These are phyloP conservation scores for Stratiolaelaps scimitus DNA, from an alignment of 1,140 invertebrate genomes.

Conservation along the genomic window DNA sequence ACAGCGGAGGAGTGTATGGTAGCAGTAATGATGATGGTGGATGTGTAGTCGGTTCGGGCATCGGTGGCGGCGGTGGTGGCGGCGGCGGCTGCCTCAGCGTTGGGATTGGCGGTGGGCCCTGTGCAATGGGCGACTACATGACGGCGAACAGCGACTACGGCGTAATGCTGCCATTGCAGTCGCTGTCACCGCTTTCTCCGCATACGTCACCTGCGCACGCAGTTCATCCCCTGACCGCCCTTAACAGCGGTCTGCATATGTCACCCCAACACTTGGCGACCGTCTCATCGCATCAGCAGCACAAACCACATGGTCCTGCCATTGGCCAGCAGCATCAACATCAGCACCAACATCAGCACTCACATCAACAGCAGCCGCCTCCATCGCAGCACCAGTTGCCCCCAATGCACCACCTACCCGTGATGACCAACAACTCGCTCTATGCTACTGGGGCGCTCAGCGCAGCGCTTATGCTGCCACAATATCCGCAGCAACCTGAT, in stretches of 20 bases:
- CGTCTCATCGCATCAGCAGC: no score
- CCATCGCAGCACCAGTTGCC: not conserved
- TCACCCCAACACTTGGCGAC: not conserved
- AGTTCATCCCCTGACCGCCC: not conserved
- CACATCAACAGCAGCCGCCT: not conserved
- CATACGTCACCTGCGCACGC: no score
- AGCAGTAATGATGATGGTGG: no score
- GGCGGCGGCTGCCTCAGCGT: no score
- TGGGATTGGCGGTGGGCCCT: no score
- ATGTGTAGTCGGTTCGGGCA: no score
- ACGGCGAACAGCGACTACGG: slow-evolving; percentile 24
- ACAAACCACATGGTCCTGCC: no score
- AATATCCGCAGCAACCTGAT: slow-evolving; percentile 12
- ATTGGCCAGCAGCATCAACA: no score
- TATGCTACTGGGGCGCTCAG: slow-evolving; percentile 13
- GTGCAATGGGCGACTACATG: slow-evolving; percentile 19
- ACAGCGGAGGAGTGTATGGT: no score
- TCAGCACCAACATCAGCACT: not conserved
- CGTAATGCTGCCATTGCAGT: slow-evolving; percentile 17
- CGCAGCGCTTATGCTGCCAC: slow-evolving; percentile 15
- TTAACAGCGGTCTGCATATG: not conserved
- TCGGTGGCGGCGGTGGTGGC: no score
- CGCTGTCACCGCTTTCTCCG: slow-evolving; percentile 6
- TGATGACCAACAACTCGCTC: slow-evolving; percentile 28
- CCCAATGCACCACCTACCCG: not conserved